Conservation (phyloP, 2,113 vertebrate species). For the Myrmecobius fasciatus region DNA sequence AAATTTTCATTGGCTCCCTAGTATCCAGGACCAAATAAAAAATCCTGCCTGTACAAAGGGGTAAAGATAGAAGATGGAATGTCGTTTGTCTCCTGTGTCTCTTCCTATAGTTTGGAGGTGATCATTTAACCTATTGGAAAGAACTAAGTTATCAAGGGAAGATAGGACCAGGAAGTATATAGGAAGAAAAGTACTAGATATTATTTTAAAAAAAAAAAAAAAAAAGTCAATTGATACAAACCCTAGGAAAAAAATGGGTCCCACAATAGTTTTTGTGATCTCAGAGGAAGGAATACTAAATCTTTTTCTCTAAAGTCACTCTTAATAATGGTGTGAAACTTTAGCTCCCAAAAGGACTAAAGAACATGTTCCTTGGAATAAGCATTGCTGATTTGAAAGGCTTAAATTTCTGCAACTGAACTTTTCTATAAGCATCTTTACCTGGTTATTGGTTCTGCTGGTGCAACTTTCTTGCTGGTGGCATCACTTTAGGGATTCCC, state of each 20-base stretch:
- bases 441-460: constrained; percentile 44
- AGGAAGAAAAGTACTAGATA: neutral
- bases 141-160: neutral
- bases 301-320: neutral
- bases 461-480: constrained; percentile 68
- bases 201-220: too few relatives aligned
- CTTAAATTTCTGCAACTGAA: constrained; percentile 53
- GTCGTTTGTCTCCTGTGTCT: neutral
- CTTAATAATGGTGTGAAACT: neutral
- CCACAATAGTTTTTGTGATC: neutral
- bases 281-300: neutral
- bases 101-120: neutral
- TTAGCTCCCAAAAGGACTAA: constrained; percentile 63
- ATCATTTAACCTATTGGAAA: neutral
- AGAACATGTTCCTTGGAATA: constrained; percentile 69
- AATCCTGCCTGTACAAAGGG: neutral
- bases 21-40: neutral
- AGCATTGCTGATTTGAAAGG: constrained; percentile 20
- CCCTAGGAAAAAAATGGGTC: neutral
- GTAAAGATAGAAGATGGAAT: neutral
- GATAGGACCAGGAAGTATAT: neutral
- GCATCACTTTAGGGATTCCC: constrained; percentile 64
- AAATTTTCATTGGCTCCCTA: neutral
- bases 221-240: too few relatives aligned
- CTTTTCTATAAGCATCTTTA: constrained; percentile 55